Conservation (phyloP, 2,113 vertebrate species). For the Grammomys surdaster region DNA sequence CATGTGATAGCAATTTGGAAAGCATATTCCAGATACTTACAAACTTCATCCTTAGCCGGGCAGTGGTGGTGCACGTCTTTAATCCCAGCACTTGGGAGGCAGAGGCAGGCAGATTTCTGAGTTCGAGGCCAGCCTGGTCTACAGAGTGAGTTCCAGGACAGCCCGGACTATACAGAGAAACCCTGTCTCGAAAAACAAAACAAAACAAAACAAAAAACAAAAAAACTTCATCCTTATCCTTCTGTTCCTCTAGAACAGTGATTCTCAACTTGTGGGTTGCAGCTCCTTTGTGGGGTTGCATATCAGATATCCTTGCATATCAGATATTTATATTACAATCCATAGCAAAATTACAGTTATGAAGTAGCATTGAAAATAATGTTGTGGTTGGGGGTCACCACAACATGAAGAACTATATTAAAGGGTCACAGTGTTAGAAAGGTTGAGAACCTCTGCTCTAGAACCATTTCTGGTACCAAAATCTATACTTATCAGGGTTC, state of each 20-base stretch:
- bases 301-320: neutral
- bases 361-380: neutral
- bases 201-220: no score
- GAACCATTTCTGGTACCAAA: neutral
- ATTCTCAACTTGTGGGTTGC: neutral
- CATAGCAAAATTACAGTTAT: neutral
- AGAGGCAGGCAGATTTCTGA: no score
- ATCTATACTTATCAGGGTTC: neutral
- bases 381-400: neutral
- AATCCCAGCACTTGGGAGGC: no score
- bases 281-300: neutral
- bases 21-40: neutral
- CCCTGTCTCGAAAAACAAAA: no score
- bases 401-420: neutral
- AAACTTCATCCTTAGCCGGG: neutral
- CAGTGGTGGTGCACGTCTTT: no score
- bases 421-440: neutral
- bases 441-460: neutral
- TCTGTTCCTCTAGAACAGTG: neutral
- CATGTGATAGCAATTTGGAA: neutral
- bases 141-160: no score
- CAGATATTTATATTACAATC: neutral
- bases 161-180: no score
- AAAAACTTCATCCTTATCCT: neutral
- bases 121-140: no score